phyloP scores from a whole-genome alignment of 2,113 vertebrate genomes.

The Dasyprocta punctata region DNA sequence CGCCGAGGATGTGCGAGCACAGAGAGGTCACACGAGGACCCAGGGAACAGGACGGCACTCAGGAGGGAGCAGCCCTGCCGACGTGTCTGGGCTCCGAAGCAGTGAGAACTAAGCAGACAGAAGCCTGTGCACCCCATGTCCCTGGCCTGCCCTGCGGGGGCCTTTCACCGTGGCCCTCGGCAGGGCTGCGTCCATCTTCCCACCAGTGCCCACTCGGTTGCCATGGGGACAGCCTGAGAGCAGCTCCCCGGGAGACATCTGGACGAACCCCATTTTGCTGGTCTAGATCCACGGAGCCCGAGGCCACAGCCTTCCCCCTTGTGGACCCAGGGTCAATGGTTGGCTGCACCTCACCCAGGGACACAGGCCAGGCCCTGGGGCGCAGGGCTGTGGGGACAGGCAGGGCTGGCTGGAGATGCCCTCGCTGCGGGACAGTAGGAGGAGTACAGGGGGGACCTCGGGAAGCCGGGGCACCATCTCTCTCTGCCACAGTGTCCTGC shows the following conservation, averaged over 20 bases:
- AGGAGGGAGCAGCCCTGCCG: accelerated
- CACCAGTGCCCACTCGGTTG: slow-evolving; percentile 72
- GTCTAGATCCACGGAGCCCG: slow-evolving; percentile 73
- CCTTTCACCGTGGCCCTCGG: background rate
- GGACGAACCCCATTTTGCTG: slow-evolving; percentile 75
- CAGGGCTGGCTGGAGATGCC: background rate
- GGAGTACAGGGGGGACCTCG: background rate
- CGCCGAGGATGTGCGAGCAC: accelerated
- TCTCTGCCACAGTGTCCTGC: background rate
- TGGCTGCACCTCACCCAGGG: background rate
- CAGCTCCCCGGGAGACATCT: slow-evolving; percentile 74
- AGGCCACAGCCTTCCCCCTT: background rate
- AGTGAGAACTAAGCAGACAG: background rate
- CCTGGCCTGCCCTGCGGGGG: background rate
- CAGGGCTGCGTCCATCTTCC: background rate
- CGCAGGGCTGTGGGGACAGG: background rate
- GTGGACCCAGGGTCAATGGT: accelerated
- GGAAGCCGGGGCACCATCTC: background rate
- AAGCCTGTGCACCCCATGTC: background rate
- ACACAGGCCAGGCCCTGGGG: background rate
- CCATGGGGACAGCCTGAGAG: slow-evolving; percentile 80
- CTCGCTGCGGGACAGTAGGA: accelerated
- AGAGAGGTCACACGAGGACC: background rate
- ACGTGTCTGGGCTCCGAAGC: background rate
- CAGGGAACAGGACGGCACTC: background rate